Percentiles rank a stretch among this genome's conserved stretches.
Conservation (phyloP, 2,888 invertebrate species). For the Pammene aurita region DNA sequence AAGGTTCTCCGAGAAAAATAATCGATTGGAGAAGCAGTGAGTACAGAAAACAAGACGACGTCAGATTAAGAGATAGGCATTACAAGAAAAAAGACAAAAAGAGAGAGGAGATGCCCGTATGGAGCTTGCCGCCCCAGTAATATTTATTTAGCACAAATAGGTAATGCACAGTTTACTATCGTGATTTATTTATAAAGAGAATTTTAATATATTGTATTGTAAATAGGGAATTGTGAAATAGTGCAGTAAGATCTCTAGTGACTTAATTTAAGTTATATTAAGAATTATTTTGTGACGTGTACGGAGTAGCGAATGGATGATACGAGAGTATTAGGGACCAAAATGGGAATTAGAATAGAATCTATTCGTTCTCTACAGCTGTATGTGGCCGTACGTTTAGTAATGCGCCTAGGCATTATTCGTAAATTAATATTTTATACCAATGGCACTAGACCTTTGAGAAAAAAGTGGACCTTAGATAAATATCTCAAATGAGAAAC, state of each 20-base stretch:
- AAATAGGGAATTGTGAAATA: conserved; percentile 21
- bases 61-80: conserved; percentile 71
- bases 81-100: conserved; percentile 71
- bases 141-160: conserved; percentile 45
- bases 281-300: conserved; percentile 10
- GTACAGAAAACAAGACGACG: conserved; percentile 64
- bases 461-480: too few species aligned
- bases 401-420: too few species aligned
- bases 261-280: conserved; percentile 25
- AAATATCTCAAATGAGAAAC: too few species aligned
- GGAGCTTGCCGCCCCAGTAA: conserved; percentile 74
- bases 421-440: too few species aligned
- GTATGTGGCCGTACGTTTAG: background rate
- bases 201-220: conserved; percentile 36
- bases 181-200: conserved; percentile 40
- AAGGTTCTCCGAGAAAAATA: conserved; percentile 58
- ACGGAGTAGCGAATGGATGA: background rate
- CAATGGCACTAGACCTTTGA: too few species aligned
- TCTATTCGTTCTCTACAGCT: background rate
- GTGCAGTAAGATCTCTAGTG: conserved; percentile 31
- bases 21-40: conserved; percentile 68
- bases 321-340: conserved; percentile 22
- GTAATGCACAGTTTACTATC: conserved; percentile 33
- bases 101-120: conserved; percentile 68
- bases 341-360: background rate